A percentile compares a stretch with the other conserved stretches of the same genome.
These are phyloP conservation scores for Cynopterus sphinx DNA, from an alignment of 2,797 vertebrate genomes.

Conservation along the genomic window DNA sequence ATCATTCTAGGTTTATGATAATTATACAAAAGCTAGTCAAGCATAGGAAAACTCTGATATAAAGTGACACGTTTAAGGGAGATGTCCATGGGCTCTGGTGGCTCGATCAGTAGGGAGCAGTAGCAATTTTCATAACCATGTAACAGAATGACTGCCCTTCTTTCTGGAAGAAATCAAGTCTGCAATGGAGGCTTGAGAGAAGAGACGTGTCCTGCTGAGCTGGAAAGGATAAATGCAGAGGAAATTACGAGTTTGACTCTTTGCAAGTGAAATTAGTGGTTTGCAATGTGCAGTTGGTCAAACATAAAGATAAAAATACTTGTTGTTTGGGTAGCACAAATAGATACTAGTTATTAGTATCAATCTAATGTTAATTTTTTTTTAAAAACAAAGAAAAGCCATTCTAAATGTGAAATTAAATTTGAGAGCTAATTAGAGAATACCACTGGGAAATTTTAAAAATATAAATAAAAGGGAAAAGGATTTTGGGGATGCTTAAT, in stretches of 20 bases:
- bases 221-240: constrained; percentile 20
- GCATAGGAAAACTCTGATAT: background rate
- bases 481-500: background rate
- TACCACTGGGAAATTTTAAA: constrained; percentile 31
- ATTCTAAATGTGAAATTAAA: constrained; percentile 60
- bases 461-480: constrained; percentile 47
- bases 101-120: background rate
- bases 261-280: constrained; percentile 70
- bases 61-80: background rate
- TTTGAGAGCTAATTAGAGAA: constrained; percentile 63
- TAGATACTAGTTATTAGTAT: constrained; percentile 65
- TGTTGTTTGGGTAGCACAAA: constrained; percentile 68
- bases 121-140: background rate
- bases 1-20: background rate
- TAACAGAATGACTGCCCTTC: background rate
- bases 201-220: constrained; percentile 54
- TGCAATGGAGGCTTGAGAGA: background rate
- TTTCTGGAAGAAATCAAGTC: background rate
- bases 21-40: background rate
- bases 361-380: constrained; percentile 62
- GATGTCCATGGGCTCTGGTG: background rate
- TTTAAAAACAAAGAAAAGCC: constrained; percentile 32
- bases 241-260: constrained; percentile 69
- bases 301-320: constrained; percentile 74
- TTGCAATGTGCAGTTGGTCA: constrained; percentile 67